Evolutionary conservation across 1,140 invertebrate genomes (phyloP), one percentile per base, ranked within the genome.

Genomic region (Pristionchus pacificus): DNA sequence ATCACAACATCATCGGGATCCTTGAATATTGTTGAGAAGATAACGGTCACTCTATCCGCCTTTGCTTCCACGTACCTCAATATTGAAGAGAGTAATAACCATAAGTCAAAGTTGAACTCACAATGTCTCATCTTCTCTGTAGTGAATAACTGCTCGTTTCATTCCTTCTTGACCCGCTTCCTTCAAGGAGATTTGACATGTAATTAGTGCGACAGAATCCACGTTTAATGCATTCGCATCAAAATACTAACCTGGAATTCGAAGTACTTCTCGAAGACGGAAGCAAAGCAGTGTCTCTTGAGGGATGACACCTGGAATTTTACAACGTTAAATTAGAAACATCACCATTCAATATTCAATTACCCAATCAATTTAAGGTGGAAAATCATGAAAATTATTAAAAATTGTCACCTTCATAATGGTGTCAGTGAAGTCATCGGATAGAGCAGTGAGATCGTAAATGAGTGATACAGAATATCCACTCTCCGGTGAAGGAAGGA

Each of bases 181-280:
- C 88, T 49, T 6, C 38, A 49, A 49, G 6, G 6, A 10, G 6
- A 49, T 6, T 49, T n/a, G n/a, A 49, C 19, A 10, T 49, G 6
- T 10, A 49, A 19, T 49, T 49, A 49, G 19, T 49, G 6, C 19
- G 6, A 10, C 6, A 49, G 19, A 10, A 49, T 49, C 6, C 38
- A 49, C 38, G 6, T 49, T 10, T 6, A 49, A 49, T 49, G 6
- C 6, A 10, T 10, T 10, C 6, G 19, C 6, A 49, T 49, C 38
- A 49, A 49, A 6, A 19, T 10, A 19, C 19, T 49, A 10, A 49
- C 38, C 38, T 98, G 95, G 85, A 94, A 95, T 84, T 95, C 90
- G 86, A 99, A 99, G 87, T 98, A 99, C 83, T 97, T 97, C 86
- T 98, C 94, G 87, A 99, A 98, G 38, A 99, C 95, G 57, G 95